Evolutionary conservation across 1,140 invertebrate genomes (phyloP), one percentile per base, ranked within the genome.

Genomic region (Dreissena rostriformis): DNA sequence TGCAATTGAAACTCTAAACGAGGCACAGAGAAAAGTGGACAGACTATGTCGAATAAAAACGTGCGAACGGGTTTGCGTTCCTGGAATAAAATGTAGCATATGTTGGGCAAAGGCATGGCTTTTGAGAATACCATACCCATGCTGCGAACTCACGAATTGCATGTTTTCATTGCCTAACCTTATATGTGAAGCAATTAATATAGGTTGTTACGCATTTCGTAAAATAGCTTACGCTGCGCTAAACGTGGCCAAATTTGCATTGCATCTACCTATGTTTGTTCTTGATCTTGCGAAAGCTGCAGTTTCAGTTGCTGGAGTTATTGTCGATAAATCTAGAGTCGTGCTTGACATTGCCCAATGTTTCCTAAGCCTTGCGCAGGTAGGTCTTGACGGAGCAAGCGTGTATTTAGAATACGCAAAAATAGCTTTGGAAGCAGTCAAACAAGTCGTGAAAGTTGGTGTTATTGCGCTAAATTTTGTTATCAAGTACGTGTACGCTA

Each of bases 21-120:
- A 51, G 24, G 78, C 84, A 67, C 84, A 86, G 39, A 86, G 63
- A 49, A 82, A 76, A 17, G 78, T 86, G 28, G 79, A 86, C 74
- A 81, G 71, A 67, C 52, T 86, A 10, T 86, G 84, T 57, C 74
- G 24, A 66, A 86, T 86, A 22, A 75, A 66, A 72, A 17, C n/a
- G 0, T 86, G 84, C 29, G 10, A 22, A 4, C 74, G 39, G 14
- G 68, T 82, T 19, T 86, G 84, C 28, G 66, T 86, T 68, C 84
- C 84, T 49, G 78, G 77, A 49, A 26, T 86, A 1, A 82, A 85
- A 66, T 80, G 70, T 29, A 63, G 39, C 24, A 71, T 61, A n/a
- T 80, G 78, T 72, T 12, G n/a, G 6, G 61, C 51, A 74, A 75
- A 77, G 22, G n/a, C 55, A 49, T 28, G 19, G 24, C 12, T 49